Base-by-base conservation (phyloP, 1,140 invertebrate genomes). In the Pseudomyrmex cubaensis region DNA sequence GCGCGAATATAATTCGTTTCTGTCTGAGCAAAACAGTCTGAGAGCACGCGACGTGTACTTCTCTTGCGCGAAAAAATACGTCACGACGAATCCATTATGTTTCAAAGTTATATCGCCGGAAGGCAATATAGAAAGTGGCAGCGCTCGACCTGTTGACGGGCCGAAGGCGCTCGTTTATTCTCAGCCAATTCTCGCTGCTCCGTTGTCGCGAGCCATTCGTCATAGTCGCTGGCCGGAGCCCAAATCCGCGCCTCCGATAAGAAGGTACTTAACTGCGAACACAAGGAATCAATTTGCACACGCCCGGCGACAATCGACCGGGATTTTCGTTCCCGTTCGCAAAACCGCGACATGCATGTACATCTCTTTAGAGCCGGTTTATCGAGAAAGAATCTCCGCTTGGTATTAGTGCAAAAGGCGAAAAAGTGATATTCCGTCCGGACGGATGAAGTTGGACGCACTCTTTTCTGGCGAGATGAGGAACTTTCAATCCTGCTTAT, bases 281-380 rank as follows among this genome's bases (percentile, higher is more conserved):
- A 90, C 86, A 86, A 82, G 80, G 88, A 87, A 90, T 90, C 89
- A 90, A 90, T 90, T 90, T 90, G 88, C 87, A 85, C 85, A 52
- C 83, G 67, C 56, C 15, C 83, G 56, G 9, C 22, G 64, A 59
- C 13, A 15, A 69, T 57, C 66, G 12, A 15, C 12, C 20, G 10
- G 8, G 8, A 50, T 82, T 67, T 13, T 48, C 57, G 12, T 50
- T n/a, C 17, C n/a, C 72, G 15, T 64, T n/a, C 7, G 35, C 35
- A 35, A 35, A 7, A 35, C 20, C 10, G 70, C 54, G 15, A 22
- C 15, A 12, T 46, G n/a, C n/a, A n/a, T 17, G 25, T 59, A 15
- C 9, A 46, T 64, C 62, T 7, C 2, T n/a, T 35, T n/a, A n/a
- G n/a, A 59, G 20, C 10, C 12, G 46, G 56, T 54, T 87, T 86